These are phyloP conservation scores for Agriopis aurantiaria DNA, from an alignment of 2,888 invertebrate species.

Conservation along the genomic window DNA sequence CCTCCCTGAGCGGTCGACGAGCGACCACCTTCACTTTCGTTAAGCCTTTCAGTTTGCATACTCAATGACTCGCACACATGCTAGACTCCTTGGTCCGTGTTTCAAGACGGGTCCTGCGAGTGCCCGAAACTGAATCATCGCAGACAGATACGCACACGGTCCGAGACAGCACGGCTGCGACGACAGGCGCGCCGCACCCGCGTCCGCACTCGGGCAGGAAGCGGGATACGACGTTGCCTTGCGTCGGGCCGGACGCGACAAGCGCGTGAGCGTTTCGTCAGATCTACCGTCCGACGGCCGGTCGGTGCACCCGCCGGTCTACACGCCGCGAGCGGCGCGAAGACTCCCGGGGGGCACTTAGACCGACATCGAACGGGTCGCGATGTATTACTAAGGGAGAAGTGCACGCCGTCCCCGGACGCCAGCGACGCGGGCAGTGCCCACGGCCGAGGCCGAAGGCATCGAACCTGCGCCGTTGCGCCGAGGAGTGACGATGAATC, in stretches of 20 bases:
- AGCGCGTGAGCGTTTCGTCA: conserved; percentile 54
- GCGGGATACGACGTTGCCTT: conserved; percentile 56
- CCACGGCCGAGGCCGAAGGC: too few species aligned
- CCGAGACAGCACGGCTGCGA: conserved; percentile 60
- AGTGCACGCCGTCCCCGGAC: conserved; percentile 54
- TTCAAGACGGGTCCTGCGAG: conserved; percentile 90
- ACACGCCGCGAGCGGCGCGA: too few species aligned
- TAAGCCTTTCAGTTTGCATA: conserved; percentile 88
- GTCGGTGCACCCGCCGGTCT: too few species aligned
- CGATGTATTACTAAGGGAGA: conserved; percentile 82
- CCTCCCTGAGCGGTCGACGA: conserved; percentile 69
- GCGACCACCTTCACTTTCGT: conserved; percentile 87
- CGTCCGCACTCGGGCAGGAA: conserved; percentile 61
- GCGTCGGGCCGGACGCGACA: conserved; percentile 63
- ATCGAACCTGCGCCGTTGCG: too few species aligned
- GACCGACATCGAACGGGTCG: conserved; percentile 74
- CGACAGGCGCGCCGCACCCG: conserved; percentile 52
- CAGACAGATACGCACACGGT: conserved; percentile 65
- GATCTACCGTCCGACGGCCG: conserved; percentile 12
- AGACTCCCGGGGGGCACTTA: too few species aligned
- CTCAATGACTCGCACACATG: conserved; percentile 90
- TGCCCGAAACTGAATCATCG: conserved; percentile 75
- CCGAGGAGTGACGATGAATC: conserved; percentile 59
- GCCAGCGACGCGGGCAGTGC: conserved; percentile 2
- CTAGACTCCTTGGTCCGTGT: conserved; percentile 70